These are phyloP conservation scores for Digitonthophagus gazella DNA, from an alignment of 2,888 invertebrate species.

Conservation along the genomic window DNA sequence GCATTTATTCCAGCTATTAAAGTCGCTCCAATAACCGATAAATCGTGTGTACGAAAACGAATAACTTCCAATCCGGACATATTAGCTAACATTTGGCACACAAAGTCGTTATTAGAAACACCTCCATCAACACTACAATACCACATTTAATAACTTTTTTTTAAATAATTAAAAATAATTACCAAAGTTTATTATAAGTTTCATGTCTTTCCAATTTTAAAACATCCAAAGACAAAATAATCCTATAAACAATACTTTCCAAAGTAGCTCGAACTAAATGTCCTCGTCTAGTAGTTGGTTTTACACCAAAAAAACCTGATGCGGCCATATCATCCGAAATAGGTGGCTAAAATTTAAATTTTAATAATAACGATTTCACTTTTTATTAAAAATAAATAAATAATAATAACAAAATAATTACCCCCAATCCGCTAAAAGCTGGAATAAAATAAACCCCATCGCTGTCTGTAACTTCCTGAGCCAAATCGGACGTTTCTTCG, in stretches of 20 bases:
- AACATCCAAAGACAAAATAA: constrained; percentile 73
- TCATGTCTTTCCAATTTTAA: constrained; percentile 60
- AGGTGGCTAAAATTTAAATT: constrained; percentile 65
- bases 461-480: constrained; percentile 65
- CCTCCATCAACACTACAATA: constrained; percentile 85
- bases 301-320: constrained; percentile 77
- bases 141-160: neutral
- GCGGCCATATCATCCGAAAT: constrained; percentile 83
- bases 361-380: neutral
- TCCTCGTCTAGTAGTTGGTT: constrained; percentile 70
- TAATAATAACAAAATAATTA: too few species aligned
- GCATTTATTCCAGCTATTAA: constrained; percentile 78
- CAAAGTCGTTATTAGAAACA: constrained; percentile 91
- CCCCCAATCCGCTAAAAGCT: constrained; percentile 85
- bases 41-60: constrained; percentile 70
- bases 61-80: constrained; percentile 74
- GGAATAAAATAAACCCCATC: constrained; percentile 86
- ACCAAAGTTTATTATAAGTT: constrained; percentile 37
- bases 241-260: constrained; percentile 81
- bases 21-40: constrained; percentile 83
- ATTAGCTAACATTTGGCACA: constrained; percentile 85
- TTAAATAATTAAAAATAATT: constrained; percentile 20
- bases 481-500: constrained; percentile 65
- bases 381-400: constrained; percentile 12
- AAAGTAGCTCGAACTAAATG: constrained; percentile 80